These are phyloP conservation scores for Caenorhabditis zanzibari DNA, from an alignment of 2,888 invertebrate genomes.

Conservation along the genomic window DNA sequence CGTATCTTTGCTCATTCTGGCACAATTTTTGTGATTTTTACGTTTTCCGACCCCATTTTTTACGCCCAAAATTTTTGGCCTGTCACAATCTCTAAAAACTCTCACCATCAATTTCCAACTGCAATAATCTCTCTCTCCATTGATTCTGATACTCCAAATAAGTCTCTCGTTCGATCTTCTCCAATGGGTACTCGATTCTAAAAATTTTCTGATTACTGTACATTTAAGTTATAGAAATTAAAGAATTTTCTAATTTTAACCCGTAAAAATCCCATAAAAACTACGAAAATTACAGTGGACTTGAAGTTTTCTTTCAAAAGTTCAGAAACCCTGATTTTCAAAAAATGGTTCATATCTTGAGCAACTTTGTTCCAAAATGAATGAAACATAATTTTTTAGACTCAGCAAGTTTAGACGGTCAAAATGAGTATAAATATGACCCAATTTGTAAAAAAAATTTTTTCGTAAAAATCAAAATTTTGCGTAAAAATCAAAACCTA, in stretches of 20 bases:
- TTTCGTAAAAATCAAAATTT: neutral
- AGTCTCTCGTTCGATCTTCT: constrained; percentile 76
- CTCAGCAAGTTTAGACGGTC: neutral
- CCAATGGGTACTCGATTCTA: constrained; percentile 74
- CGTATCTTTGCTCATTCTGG: neutral
- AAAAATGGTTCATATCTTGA: neutral
- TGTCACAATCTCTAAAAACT: no score
- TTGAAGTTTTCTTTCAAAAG: no score
- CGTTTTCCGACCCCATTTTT: neutral
- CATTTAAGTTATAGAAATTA: no score
- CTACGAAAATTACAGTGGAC: no score
- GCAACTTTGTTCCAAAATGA: neutral
- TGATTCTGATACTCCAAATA: constrained; percentile 75
- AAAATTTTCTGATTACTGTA: neutral
- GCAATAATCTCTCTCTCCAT: constrained; percentile 72
- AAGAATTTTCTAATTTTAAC: no score
- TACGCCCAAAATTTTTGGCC: no score
- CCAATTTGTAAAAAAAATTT: neutral
- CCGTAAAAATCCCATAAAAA: no score
- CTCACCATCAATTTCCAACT: constrained; percentile 69
- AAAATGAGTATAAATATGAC: neutral
- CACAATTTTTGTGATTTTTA: neutral
- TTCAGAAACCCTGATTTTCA: neutral
- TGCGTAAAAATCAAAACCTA: neutral
- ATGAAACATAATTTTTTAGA: neutral